A percentile compares a stretch with the other conserved stretches of the same genome.
These are phyloP conservation scores for Oryzias curvinotus DNA, from an alignment of 2,113 vertebrate species.

Conservation along the genomic window DNA sequence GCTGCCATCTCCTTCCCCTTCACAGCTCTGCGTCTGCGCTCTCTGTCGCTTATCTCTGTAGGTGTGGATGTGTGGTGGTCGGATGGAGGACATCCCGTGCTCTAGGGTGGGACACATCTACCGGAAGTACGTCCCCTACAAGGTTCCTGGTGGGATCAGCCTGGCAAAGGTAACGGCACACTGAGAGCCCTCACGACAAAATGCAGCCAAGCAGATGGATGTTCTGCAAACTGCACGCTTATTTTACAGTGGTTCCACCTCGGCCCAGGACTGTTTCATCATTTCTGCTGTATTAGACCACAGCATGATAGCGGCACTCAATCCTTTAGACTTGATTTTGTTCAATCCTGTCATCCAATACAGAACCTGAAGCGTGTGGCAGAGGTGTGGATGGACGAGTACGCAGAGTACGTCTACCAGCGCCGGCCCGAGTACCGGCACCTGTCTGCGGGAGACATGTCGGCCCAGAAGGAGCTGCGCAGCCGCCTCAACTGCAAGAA, in stretches of 20 bases:
- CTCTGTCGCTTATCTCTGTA: slow-evolving; percentile 26
- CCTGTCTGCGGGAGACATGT: slow-evolving; percentile 89
- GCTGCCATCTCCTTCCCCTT: slow-evolving; percentile 3
- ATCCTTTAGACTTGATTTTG: not conserved
- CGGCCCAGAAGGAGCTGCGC: slow-evolving; percentile 88
- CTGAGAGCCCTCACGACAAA: not conserved
- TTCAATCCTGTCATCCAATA: not conserved
- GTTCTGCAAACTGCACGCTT: not conserved
- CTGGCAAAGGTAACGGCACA: slow-evolving; percentile 81
- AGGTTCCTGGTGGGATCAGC: slow-evolving; percentile 93
- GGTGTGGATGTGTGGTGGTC: slow-evolving; percentile 82
- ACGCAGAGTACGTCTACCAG: slow-evolving; percentile 93
- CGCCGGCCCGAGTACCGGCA: slow-evolving; percentile 94
- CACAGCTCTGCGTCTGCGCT: not conserved
- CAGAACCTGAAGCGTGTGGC: slow-evolving; percentile 97
- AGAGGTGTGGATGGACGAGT: slow-evolving; percentile 99
- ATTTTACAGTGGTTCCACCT: not conserved
- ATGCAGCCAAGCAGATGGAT: slow-evolving; percentile 10
- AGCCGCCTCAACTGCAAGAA: slow-evolving; percentile 85
- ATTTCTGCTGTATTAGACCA: slow-evolving; percentile 1
- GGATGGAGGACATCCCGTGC: slow-evolving; percentile 85
- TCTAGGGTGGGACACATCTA: slow-evolving; percentile 98
- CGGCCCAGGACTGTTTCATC: not conserved
- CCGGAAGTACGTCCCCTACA: slow-evolving; percentile 97
- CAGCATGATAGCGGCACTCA: no score